Percentiles rank a stretch among this genome's conserved stretches.
Conservation (phyloP, 2,888 invertebrate species). For the Xestoiulus laeticollis region DNA sequence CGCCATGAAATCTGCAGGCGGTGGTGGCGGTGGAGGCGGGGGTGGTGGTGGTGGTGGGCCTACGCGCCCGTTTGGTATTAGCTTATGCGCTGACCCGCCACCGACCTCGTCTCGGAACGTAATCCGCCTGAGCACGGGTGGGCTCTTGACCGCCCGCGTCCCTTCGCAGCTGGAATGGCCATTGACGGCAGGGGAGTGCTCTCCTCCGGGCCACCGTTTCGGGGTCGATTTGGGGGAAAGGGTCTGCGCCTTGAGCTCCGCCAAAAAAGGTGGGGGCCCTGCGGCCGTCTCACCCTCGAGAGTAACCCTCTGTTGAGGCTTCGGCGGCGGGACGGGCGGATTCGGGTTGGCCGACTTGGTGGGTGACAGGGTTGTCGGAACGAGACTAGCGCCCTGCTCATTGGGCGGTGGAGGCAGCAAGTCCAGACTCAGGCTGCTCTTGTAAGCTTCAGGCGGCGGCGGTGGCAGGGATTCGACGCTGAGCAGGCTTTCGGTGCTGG, state of each 20-base stretch:
- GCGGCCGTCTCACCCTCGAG: slow-evolving; percentile 82
- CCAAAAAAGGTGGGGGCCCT: slow-evolving; percentile 57
- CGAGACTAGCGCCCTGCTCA: slow-evolving; percentile 51
- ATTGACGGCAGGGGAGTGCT: slow-evolving; percentile 8
- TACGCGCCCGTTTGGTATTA: slow-evolving; percentile 54
- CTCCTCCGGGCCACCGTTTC: not conserved
- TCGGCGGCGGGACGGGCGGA: slow-evolving; percentile 56
- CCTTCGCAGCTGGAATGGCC: slow-evolving; percentile 30
- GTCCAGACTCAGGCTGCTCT: slow-evolving; percentile 58
- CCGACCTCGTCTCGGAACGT: slow-evolving; percentile 56
- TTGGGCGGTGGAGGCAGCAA: slow-evolving; percentile 57
- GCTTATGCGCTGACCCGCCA: slow-evolving; percentile 56
- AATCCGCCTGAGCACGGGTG: slow-evolving; percentile 50
- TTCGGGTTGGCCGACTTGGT: slow-evolving; percentile 54
- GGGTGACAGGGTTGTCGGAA: slow-evolving; percentile 51
- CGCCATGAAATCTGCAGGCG: slow-evolving; percentile 54
- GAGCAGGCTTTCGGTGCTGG: slow-evolving; percentile 61
- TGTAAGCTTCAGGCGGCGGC: slow-evolving; percentile 61
- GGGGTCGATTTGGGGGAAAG: slow-evolving; percentile 51
- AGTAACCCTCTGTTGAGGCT: slow-evolving; percentile 68
- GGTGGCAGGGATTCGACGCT: slow-evolving; percentile 58
- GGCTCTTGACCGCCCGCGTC: slow-evolving; percentile 30
- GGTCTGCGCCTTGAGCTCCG: slow-evolving; percentile 57
- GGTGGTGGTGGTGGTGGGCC: slow-evolving; percentile 55
- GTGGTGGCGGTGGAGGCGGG: slow-evolving; percentile 57